A percentile compares a stretch with the other conserved stretches of the same genome.
phyloP scores from a whole-genome alignment of 2,888 invertebrate species.

The Hyposoter dolosus region DNA sequence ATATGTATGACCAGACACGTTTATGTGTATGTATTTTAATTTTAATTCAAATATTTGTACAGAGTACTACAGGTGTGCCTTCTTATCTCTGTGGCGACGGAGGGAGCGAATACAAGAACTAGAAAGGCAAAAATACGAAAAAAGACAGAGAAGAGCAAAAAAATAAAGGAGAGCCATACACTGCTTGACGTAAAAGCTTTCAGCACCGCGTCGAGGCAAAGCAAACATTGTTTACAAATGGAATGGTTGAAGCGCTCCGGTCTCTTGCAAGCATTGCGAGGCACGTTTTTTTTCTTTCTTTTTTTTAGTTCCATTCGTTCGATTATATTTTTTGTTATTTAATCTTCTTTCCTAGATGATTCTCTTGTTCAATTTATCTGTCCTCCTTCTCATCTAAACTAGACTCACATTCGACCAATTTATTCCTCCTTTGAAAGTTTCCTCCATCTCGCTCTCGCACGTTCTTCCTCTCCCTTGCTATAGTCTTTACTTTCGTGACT shows the following conservation, averaged over 20 bases:
- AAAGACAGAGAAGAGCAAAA: slow-evolving; percentile 16
- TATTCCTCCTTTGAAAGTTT: background rate
- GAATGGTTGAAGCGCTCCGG: slow-evolving; percentile 63
- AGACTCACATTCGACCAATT: slow-evolving; percentile 31
- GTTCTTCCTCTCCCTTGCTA: slow-evolving; percentile 7
- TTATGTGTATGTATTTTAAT: slow-evolving; percentile 10
- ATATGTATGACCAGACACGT: background rate
- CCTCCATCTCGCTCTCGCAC: background rate
- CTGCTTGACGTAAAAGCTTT: slow-evolving; percentile 78
- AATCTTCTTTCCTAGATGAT: slow-evolving; percentile 31
- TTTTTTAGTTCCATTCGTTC: slow-evolving; percentile 50
- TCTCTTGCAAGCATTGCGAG: slow-evolving; percentile 54
- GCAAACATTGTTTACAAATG: slow-evolving; percentile 79
- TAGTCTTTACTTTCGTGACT: slow-evolving; percentile 60
- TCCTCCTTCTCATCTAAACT: slow-evolving; percentile 35
- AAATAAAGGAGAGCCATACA: slow-evolving; percentile 63
- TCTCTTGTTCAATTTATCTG: slow-evolving; percentile 53
- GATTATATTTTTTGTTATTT: slow-evolving; percentile 54
- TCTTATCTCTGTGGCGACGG: slow-evolving; percentile 31
- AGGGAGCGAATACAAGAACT: background rate
- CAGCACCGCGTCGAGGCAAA: slow-evolving; percentile 75
- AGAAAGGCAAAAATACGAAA: background rate
- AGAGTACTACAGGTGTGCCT: slow-evolving; percentile 50
- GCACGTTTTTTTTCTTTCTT: slow-evolving; percentile 40
- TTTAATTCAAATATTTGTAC: background rate